Conservation (phyloP, 2,797 vertebrate genomes). For the Morelia viridis region DNA sequence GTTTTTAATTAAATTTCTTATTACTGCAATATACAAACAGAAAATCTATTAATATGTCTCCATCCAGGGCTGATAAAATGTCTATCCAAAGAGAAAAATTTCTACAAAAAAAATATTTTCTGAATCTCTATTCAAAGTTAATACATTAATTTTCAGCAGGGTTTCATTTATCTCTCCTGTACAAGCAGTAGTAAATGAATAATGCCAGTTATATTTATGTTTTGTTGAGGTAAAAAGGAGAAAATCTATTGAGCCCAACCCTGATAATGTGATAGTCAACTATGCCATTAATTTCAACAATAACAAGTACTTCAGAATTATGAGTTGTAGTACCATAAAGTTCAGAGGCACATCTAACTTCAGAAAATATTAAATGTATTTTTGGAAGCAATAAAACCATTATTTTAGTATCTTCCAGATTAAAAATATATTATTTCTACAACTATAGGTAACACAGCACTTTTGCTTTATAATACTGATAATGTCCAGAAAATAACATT, state of each 20-base stretch:
- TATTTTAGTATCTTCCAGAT: neutral
- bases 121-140: slow-evolving; percentile 26
- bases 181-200: neutral
- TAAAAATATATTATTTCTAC: neutral
- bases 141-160: slow-evolving; percentile 9
- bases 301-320: slow-evolving; percentile 13
- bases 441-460: neutral
- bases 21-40: slow-evolving; percentile 39
- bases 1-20: slow-evolving; percentile 57
- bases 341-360: slow-evolving; percentile 20
- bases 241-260: slow-evolving; percentile 27
- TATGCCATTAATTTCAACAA: neutral
- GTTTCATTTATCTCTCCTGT: slow-evolving; percentile 21
- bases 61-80: slow-evolving; percentile 46
- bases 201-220: neutral
- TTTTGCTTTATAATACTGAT: neutral
- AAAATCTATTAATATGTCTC: slow-evolving; percentile 44
- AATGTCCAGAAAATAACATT: neutral
- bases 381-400: neutral
- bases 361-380: slow-evolving; percentile 15
- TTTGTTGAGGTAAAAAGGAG: slow-evolving; percentile 27
- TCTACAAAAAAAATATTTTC: slow-evolving; percentile 21
- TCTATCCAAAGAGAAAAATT: slow-evolving; percentile 20
- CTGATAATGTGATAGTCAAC: neutral
- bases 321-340: slow-evolving; percentile 8